These are phyloP conservation scores for Nemotelus nigrinus DNA, from an alignment of 2,888 invertebrate species.

Conservation along the genomic window DNA sequence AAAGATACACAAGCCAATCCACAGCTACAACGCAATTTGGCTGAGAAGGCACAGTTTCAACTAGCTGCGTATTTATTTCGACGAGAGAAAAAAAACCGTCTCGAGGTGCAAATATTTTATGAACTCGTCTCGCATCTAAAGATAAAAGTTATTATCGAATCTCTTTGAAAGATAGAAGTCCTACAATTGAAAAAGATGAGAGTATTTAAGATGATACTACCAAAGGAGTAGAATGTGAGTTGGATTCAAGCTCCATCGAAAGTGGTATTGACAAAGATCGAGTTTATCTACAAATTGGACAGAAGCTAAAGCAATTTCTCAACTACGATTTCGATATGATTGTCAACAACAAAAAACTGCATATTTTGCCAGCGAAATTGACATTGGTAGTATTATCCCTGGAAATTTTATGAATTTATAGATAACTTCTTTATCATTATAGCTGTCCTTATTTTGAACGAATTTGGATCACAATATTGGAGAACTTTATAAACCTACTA, in stretches of 20 bases:
- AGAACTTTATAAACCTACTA: conserved; percentile 75
- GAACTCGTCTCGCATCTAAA: conserved; percentile 71
- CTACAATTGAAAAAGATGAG: no score
- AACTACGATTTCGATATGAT: conserved; percentile 76
- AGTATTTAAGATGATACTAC: no score
- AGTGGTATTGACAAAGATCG: conserved; percentile 62
- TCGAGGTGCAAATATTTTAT: conserved; percentile 54
- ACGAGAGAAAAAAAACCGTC: conserved; percentile 76
- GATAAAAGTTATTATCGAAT: conserved; percentile 70
- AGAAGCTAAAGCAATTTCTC: conserved; percentile 69
- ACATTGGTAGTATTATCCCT: conserved; percentile 53
- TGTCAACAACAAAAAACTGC: conserved; percentile 72
- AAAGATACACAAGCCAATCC: conserved; percentile 92
- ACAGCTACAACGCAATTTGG: conserved; percentile 85
- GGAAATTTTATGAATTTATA: neutral
- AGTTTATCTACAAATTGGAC: conserved; percentile 70
- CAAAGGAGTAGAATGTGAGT: conserved; percentile 65
- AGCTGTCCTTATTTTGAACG: neutral
- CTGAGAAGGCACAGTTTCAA: conserved; percentile 86
- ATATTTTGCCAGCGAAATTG: conserved; percentile 60
- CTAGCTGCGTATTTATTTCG: conserved; percentile 81
- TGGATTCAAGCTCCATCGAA: conserved; percentile 67
- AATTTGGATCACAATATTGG: conserved; percentile 70
- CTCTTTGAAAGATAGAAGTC: no score
- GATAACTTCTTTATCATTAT: neutral